Evolutionary conservation across 2,113 vertebrate genomes (phyloP).

Genomic region (Pseudorhombus dupliciocellatus): DNA sequence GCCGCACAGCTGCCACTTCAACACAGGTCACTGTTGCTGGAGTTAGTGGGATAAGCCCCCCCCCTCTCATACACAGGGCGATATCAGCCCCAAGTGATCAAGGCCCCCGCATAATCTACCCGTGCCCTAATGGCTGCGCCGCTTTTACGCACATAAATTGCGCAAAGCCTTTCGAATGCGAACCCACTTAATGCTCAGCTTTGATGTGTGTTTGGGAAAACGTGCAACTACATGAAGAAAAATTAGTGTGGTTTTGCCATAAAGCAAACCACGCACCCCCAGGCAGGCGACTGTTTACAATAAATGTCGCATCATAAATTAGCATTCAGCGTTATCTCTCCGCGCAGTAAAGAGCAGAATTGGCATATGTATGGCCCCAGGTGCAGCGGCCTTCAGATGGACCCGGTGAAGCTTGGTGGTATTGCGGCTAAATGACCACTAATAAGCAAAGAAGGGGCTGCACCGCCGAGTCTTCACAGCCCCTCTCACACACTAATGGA

Average conservation of each 20-base stretch:
- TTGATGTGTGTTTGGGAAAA: slow-evolving; percentile 61
- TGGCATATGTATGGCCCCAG: slow-evolving; percentile 69
- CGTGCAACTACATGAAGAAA: slow-evolving; percentile 42
- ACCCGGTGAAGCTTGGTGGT: slow-evolving; percentile 35
- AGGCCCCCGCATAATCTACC: slow-evolving; percentile 48
- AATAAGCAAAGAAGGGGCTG: slow-evolving; percentile 46
- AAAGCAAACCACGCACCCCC: slow-evolving; percentile 49
- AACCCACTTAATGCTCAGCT: slow-evolving; percentile 54
- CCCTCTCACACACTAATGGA: slow-evolving; percentile 66
- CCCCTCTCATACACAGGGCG: neutral
- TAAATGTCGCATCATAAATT: slow-evolving; percentile 66
- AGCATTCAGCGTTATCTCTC: slow-evolving; percentile 55
- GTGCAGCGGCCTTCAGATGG: slow-evolving; percentile 66
- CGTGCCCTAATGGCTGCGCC: slow-evolving; percentile 40
- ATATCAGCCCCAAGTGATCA: slow-evolving; percentile 10
- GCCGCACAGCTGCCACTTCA: slow-evolving; percentile 79
- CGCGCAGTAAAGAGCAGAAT: slow-evolving; percentile 51
- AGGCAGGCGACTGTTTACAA: slow-evolving; percentile 55
- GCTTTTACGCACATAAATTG: slow-evolving; percentile 63
- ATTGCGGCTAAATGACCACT: slow-evolving; percentile 57
- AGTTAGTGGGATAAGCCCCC: slow-evolving; percentile 77
- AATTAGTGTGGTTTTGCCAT: slow-evolving; percentile 52
- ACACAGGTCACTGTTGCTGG: slow-evolving; percentile 78
- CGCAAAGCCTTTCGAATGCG: slow-evolving; percentile 44
- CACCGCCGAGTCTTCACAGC: slow-evolving; percentile 40